These are phyloP conservation scores for Ornithorhynchus anatinus DNA, from an alignment of 2,113 vertebrate species.

Conservation along the genomic window DNA sequence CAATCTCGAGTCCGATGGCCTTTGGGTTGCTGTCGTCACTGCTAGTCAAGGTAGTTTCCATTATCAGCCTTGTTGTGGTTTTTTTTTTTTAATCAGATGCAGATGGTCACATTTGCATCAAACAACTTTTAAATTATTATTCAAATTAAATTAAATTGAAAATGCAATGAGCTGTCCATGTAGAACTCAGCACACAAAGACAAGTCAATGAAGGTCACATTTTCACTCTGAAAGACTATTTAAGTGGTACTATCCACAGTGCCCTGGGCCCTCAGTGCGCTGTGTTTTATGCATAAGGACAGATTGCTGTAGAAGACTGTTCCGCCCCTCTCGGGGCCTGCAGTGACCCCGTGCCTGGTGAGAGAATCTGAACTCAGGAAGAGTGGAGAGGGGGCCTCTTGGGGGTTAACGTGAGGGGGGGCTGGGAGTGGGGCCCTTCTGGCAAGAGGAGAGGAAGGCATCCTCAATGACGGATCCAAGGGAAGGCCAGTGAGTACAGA, in stretches of 20 bases:
- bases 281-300: slow-evolving; percentile 5
- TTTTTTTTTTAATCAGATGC: slow-evolving; percentile 60
- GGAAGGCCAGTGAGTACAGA: no score
- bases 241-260: slow-evolving; percentile 19
- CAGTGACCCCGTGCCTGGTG: no score
- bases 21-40: background rate
- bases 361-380: no score
- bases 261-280: slow-evolving; percentile 19
- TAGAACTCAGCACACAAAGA: slow-evolving; percentile 40
- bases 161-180: slow-evolving; percentile 64
- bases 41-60: background rate
- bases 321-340: no score
- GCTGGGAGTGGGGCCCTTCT: no score
- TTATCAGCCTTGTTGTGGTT: slow-evolving; percentile 47
- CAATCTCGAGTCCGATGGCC: no score
- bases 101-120: slow-evolving; percentile 71
- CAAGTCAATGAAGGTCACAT: slow-evolving; percentile 57
- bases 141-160: slow-evolving; percentile 72
- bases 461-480: no score
- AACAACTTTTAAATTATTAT: slow-evolving; percentile 73
- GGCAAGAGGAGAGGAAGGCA: no score
- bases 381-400: no score
- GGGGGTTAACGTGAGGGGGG: no score
- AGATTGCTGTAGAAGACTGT: background rate
- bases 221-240: slow-evolving; percentile 50